Evolutionary conservation across 2,888 invertebrate species (phyloP).

Genomic region (Nemotelus nigrinus): DNA sequence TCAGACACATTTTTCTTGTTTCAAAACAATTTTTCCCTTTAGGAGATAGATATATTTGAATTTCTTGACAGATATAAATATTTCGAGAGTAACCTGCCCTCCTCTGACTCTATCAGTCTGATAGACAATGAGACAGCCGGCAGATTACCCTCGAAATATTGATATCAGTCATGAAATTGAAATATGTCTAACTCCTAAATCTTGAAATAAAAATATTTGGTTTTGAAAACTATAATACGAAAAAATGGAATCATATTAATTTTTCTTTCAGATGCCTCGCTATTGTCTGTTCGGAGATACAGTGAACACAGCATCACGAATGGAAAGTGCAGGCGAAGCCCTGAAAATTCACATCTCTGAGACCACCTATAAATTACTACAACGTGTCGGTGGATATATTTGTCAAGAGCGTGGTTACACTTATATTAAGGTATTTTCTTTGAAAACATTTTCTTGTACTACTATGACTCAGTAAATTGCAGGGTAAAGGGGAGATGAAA

Average conservation of each 20-base stretch:
- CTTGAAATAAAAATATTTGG: too few relatives aligned
- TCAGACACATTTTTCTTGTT: too few relatives aligned
- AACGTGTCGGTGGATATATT: slow-evolving; percentile 76
- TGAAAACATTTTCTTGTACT: neutral
- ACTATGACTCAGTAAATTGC: slow-evolving; percentile 46
- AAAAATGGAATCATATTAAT: neutral
- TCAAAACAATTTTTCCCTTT: too few relatives aligned
- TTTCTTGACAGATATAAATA: too few relatives aligned
- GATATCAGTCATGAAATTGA: too few relatives aligned
- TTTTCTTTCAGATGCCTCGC: slow-evolving; percentile 73
- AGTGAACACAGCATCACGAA: slow-evolving; percentile 82
- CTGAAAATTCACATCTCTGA: slow-evolving; percentile 81
- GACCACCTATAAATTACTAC: slow-evolving; percentile 73
- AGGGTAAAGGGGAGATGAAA: slow-evolving; percentile 81
- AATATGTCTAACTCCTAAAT: too few relatives aligned
- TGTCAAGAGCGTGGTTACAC: slow-evolving; percentile 78
- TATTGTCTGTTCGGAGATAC: slow-evolving; percentile 87
- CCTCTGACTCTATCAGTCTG: too few relatives aligned
- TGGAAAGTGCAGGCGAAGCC: slow-evolving; percentile 82
- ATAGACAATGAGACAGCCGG: too few relatives aligned
- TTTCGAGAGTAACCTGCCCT: too few relatives aligned
- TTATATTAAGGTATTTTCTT: slow-evolving; percentile 73
- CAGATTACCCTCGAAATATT: too few relatives aligned
- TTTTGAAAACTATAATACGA: too few relatives aligned
- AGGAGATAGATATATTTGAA: too few relatives aligned